Base-by-base conservation (phyloP, 2,113 vertebrate species). In the Bucco capensis region DNA sequence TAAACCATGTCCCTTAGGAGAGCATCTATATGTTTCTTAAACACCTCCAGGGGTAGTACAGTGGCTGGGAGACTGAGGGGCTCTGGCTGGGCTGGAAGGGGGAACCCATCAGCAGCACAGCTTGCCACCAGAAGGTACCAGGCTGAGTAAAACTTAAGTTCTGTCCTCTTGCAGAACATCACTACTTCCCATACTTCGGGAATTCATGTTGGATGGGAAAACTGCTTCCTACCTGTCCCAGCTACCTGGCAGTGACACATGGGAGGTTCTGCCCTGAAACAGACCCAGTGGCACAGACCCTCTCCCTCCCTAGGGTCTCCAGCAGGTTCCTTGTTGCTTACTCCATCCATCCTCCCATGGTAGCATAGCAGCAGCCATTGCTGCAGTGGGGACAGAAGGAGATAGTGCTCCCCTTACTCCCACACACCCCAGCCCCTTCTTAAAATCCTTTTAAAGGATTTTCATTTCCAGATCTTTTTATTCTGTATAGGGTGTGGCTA, bases 351-450 rank as follows among this genome's bases (percentile, higher is more conserved):
- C 8, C 58, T 76, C 47, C 37, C 24, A 33, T 0, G 4, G 53
- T 25, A 70, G 47, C 3, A 3, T 1, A 5, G 31, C 3, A 3
- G 53, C 33, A 79, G 38, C 15, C 28, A 37, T 16, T 1, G 1
- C 47, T 23, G 19, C 8, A 61, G 31, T 1, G 1, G 12, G 5
- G 28, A 10, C 54, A 74, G 33, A 67, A 8, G 23, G 22, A 56
- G 16, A 53, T 0, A 19, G 37, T 1, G 5, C 8, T 54, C 51
- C 28, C 15, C 69, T 74, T n/a, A 21, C 15, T 85, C 31, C 16
- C 19, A 28, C 19, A 13, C 10, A 37, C 13, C 19, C 11, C 0
- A 0, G 31, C 22, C n/a, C n/a, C n/a, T n/a, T n/a, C n/a, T n/a
- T n/a, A n/a, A n/a, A n/a, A n/a, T n/a, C n/a, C 21, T 79, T 82